Evolutionary conservation across 2,797 vertebrate species (phyloP).

Genomic region (Eulemur albifrons): DNA sequence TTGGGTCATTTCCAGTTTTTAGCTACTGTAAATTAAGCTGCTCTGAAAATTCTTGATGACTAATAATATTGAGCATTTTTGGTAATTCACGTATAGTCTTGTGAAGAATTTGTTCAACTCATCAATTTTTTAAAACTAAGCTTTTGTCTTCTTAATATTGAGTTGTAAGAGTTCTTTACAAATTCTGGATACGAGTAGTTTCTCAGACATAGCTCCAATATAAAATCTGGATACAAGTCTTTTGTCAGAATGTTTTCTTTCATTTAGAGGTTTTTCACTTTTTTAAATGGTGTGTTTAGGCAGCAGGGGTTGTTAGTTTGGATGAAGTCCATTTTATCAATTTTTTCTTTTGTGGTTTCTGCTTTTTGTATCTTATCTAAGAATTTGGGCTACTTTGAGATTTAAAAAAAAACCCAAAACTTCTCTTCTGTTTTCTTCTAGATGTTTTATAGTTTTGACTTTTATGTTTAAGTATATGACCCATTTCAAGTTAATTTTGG

Average conservation of each 20-base stretch:
- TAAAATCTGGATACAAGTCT: neutral
- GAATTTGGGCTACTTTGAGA: neutral
- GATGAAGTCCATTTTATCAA: neutral
- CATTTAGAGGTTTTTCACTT: neutral
- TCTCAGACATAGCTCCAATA: neutral
- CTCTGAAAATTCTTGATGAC: neutral
- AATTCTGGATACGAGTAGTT: neutral
- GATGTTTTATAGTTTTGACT: neutral
- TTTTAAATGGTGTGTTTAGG: neutral
- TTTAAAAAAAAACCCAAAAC: neutral
- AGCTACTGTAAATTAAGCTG: neutral
- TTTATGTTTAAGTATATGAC: neutral
- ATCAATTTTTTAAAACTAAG: neutral
- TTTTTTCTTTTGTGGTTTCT: neutral
- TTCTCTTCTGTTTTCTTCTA: neutral
- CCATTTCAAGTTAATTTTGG: neutral
- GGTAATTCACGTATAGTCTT: neutral
- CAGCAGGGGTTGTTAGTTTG: neutral
- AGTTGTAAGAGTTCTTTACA: neutral
- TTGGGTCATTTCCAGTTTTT: neutral
- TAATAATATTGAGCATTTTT: neutral
- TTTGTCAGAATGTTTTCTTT: constrained; percentile 9
- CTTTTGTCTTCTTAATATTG: neutral
- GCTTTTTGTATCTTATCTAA: neutral
- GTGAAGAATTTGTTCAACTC: neutral